Base-by-base conservation (phyloP, 2,113 vertebrate genomes). In the Phrynocephalus versicolor region DNA sequence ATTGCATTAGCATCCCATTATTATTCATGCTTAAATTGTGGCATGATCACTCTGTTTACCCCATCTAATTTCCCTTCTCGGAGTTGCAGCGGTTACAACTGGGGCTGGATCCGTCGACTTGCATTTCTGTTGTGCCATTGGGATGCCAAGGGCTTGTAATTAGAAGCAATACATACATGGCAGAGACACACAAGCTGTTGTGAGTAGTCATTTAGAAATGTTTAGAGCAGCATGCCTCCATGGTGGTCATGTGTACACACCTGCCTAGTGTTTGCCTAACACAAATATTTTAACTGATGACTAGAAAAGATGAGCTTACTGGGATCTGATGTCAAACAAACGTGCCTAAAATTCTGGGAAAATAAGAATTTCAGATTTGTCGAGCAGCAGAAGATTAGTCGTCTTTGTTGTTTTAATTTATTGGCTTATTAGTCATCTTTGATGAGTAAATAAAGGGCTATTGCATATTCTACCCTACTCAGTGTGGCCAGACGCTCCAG, bases 211-310 rank as follows among this genome's bases (percentile, higher is more conserved):
- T 71, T 75, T 85, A 81, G 73, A 87, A 90, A 88, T 90, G 91
- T 91, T 85, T 70, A 88, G 74, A 73, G 41, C 84, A 86, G 90
- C 83, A 84, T 88, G 76, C 78, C 89, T 82, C 83, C 65, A 79
- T 55, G 86, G 84, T 35, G 16, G 9, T 60, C 25, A 51, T 37
- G 15, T 62, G 51, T 55, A 57, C 69, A 65, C 74, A 91, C 71
- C 87, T 88, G 87, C 82, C 87, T 88, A 82, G 60, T 89, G 81
- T 92, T 94, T 94, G 81, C 79, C 70, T 91, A 83, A 75, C 55
- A 62, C 87, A 88, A 91, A 84, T 89, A 74, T 70, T 89, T 72
- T 58, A 75, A 77, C 82, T 87, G 90, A 90, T 76, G 86, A 88
- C 67, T 79, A 88, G 37, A 73, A 79, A 85, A 65, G 62, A 30